Conservation (phyloP, 1,140 invertebrate genomes). For the Philotrypesis tridentata region DNA sequence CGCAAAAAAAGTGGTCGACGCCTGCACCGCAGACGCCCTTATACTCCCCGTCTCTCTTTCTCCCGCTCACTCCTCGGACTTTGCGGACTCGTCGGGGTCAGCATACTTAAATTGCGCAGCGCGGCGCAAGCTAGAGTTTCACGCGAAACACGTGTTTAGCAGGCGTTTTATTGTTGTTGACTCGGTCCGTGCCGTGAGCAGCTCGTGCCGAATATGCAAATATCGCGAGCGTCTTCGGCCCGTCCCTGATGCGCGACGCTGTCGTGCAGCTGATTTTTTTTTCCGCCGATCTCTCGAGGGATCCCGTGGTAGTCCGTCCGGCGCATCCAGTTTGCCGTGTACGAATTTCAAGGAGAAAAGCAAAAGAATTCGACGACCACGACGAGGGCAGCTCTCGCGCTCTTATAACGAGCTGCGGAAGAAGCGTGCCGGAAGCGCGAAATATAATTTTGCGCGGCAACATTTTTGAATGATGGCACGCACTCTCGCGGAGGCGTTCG, state of each 20-base stretch:
- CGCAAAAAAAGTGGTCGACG: conserved; percentile 5
- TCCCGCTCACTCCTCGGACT: not conserved
- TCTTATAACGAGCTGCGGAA: not conserved
- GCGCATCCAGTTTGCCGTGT: not conserved
- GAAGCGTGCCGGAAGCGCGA: not conserved
- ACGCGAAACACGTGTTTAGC: conserved; percentile 65
- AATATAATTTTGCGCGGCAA: not conserved
- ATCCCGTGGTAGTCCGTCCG: too few relatives aligned
- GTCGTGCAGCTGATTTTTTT: conserved; percentile 22
- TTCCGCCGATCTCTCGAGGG: conserved; percentile 40
- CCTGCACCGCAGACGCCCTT: not conserved
- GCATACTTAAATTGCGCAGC: conserved; percentile 62
- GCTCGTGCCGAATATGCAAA: conserved; percentile 62
- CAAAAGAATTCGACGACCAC: not conserved
- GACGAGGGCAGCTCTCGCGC: conserved; percentile 10
- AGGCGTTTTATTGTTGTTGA: conserved; percentile 67
- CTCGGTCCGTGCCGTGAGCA: conserved; percentile 52
- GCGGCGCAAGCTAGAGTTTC: conserved; percentile 37
- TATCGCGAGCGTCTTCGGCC: conserved; percentile 33
- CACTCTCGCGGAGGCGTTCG: too few relatives aligned
- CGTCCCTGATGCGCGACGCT: conserved; percentile 25
- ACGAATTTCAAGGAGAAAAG: not conserved
- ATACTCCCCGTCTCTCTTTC: not conserved
- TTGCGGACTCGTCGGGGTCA: conserved; percentile 43
- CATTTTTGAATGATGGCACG: too few relatives aligned